Evolutionary conservation across 2,888 invertebrate genomes (phyloP), one percentile per base, ranked within the genome.

Genomic region (Morpho achilles): DNA sequence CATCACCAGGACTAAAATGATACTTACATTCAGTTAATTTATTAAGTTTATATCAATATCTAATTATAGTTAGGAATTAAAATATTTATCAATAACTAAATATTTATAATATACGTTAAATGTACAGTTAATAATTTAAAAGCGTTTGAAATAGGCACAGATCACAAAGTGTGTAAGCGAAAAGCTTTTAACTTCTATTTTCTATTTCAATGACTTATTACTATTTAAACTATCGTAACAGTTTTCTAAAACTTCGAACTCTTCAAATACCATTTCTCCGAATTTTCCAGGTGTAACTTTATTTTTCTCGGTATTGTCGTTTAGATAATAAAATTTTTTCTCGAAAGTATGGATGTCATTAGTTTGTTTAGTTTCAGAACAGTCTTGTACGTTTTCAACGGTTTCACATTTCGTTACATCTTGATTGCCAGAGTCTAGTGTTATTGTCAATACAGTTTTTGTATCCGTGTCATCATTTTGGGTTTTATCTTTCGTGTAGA

Each of bases 261-360:
- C 95, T 82, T 96, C 96, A 69, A 96, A 96, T 69, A 96, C 96
- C 93, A 96, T 96, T 70, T 96, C 96, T 48, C 95, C 94, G 69
- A 94, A 94, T 76, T 94, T 94, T 65, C 92, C 93, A 8, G 92
- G 88, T 45, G 82, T 77, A 7, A 75, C 72, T 67, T 93, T 93
- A 72, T 92, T 91, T 73, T 93, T 92, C 59, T 92, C 91, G 63
- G 79, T 66, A 61, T 87, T 92, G 58, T 93, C 92, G 71, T 93
- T 93, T 50, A 93, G 91, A 63, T 93, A 92, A 65, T 93, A 92
- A 69, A 91, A 92, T 67, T 93, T 93, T 67, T 93, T 92, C 68
- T 93, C 92, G 57, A 89, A 89, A 60, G 73, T 82, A 46, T 85
- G 77, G 4, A 80, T 63, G 51, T 84, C 85, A 55, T 70, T 70